phyloP scores from a whole-genome alignment of 1,140 invertebrate species.

The Leptinotarsa defecta region DNA sequence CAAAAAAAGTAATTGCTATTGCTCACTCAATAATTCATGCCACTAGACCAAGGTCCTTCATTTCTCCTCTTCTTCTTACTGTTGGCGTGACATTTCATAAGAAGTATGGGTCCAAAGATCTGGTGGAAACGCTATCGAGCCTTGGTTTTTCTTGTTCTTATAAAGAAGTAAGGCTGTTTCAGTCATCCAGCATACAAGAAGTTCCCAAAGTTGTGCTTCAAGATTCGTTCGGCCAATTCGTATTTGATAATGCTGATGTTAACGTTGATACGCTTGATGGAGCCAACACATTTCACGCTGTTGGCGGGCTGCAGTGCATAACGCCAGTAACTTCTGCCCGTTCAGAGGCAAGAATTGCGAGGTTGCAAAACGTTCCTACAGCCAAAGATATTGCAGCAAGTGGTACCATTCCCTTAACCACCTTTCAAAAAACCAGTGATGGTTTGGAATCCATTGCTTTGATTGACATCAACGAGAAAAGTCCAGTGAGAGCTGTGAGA shows the following conservation, averaged over 20 bases:
- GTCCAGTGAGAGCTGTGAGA: background rate
- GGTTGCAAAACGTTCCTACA: background rate
- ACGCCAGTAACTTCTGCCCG: background rate
- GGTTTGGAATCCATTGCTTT: background rate
- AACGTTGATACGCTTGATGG: background rate
- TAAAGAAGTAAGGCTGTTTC: background rate
- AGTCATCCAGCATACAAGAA: background rate
- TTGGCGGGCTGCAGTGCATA: background rate
- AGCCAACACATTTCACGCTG: background rate
- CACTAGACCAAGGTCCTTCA: background rate
- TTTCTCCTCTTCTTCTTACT: background rate
- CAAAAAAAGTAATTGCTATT: conserved; percentile 6
- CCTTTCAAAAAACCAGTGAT: conserved; percentile 2
- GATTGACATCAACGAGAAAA: background rate
- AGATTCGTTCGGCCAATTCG: background rate
- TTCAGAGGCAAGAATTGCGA: conserved; percentile 5
- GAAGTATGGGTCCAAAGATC: background rate
- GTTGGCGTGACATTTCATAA: background rate
- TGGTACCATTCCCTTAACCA: background rate
- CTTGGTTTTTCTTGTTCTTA: conserved; percentile 2
- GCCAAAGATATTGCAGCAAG: background rate
- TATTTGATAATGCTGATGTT: background rate
- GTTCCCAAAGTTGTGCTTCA: background rate
- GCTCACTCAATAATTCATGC: conserved; percentile 18
- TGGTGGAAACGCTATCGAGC: background rate